These are phyloP conservation scores for Falcunculus frontatus DNA, from an alignment of 2,113 vertebrate genomes.

Conservation along the genomic window DNA sequence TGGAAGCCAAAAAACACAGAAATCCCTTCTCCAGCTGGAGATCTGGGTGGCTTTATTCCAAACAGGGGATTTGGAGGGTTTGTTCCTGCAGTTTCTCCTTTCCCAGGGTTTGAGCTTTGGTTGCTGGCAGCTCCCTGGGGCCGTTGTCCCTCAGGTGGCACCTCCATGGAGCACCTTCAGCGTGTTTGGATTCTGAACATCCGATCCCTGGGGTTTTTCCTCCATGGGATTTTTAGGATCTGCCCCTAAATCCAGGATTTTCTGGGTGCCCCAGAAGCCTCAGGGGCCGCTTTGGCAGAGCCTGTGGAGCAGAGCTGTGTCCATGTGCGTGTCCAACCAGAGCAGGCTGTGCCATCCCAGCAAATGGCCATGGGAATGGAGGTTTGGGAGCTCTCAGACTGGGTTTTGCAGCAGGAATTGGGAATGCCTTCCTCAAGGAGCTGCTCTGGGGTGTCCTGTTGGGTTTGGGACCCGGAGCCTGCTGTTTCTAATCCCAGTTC, in stretches of 20 bases:
- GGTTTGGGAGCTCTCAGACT: fast-evolving
- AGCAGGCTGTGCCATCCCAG: not conserved
- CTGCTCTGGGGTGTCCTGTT: fast-evolving
- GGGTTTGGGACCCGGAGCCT: not conserved
- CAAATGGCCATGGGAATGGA: fast-evolving
- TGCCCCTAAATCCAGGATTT: not conserved
- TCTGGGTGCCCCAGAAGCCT: not conserved
- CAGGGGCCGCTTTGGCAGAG: not conserved
- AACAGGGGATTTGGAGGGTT: too few relatives aligned
- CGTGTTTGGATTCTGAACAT: not conserved
- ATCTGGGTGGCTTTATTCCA: too few relatives aligned
- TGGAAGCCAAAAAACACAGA: not conserved
- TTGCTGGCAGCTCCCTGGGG: not conserved
- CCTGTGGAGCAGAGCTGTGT: not conserved
- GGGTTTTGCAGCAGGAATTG: not conserved
- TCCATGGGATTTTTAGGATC: not conserved
- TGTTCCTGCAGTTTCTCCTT: not conserved
- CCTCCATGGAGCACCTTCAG: not conserved
- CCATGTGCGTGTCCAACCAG: not conserved
- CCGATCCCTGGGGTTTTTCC: fast-evolving
- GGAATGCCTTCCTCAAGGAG: not conserved
- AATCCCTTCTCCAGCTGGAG: not conserved
- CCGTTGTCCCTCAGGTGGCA: not conserved
- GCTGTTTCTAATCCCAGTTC: not conserved
- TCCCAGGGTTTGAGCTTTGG: not conserved